Evolutionary conservation across 2,797 vertebrate species (phyloP).

Genomic region (Cygnus olor): DNA sequence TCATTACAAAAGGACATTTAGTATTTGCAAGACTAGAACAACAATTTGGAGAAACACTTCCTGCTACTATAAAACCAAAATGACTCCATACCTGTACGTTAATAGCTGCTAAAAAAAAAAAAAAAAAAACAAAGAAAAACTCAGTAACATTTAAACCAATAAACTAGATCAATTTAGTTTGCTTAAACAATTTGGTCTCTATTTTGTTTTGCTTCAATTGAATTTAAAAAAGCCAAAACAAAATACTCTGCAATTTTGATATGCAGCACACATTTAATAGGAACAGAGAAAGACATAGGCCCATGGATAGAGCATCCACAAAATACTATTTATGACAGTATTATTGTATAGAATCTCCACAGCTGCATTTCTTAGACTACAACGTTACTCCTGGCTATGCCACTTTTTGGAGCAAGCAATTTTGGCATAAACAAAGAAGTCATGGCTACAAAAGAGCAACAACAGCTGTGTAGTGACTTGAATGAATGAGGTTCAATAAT

Average conservation of each 20-base stretch:
- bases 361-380: slow-evolving; percentile 26
- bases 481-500: neutral
- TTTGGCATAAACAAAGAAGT: neutral
- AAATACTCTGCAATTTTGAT: neutral
- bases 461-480: neutral
- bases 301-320: neutral
- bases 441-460: neutral
- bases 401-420: neutral
- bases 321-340: slow-evolving; percentile 1
- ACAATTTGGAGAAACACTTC: neutral
- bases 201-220: neutral
- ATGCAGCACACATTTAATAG: neutral
- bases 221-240: neutral
- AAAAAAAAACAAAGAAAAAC: neutral
- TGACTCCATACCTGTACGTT: rapidly evolving
- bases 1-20: neutral
- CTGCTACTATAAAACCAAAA: neutral
- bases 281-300: neutral
- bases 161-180: neutral
- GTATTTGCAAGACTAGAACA: neutral
- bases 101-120: neutral
- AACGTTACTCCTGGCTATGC: neutral
- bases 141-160: neutral
- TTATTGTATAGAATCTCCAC: neutral
- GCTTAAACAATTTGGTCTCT: neutral